A percentile compares a stretch with the other conserved stretches of the same genome.
Conservation (phyloP, 2,797 vertebrate genomes). For the Tadarida brasiliensis region DNA sequence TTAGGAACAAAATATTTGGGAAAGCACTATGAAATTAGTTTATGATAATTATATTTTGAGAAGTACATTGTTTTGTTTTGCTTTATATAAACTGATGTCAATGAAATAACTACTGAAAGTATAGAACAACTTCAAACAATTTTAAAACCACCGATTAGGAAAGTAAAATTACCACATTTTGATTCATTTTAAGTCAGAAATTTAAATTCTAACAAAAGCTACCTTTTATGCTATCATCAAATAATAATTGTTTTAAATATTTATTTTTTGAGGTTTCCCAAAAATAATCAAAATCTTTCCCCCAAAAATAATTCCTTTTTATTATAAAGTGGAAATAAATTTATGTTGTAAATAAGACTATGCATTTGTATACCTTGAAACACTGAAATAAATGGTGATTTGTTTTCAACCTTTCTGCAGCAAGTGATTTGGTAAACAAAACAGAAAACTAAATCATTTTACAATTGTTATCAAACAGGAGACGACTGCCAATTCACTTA, state of each 20-base stretch:
- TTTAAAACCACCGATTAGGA: conserved; percentile 62
- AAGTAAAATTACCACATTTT: conserved; percentile 56
- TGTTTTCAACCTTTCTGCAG: conserved; percentile 59
- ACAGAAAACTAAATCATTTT: conserved; percentile 66
- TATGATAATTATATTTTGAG: conserved; percentile 60
- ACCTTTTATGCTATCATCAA: conserved; percentile 57
- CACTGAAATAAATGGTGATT: conserved; percentile 51
- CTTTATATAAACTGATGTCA: conserved; percentile 50
- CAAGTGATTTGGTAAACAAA: conserved; percentile 63
- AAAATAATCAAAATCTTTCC: conserved; percentile 62
- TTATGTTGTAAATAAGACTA: conserved; percentile 56
- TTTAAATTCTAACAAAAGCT: conserved; percentile 59
- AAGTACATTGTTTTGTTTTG: conserved; percentile 57
- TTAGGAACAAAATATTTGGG: conserved; percentile 39
- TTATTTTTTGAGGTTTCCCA: conserved; percentile 42
- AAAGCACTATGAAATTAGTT: conserved; percentile 67
- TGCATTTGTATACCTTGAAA: conserved; percentile 17
- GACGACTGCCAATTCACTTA: conserved; percentile 53
- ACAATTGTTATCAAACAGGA: conserved; percentile 55
- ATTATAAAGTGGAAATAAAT: conserved; percentile 50
- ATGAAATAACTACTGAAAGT: conserved; percentile 9
- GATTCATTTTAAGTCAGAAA: conserved; percentile 62
- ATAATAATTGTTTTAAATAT: conserved; percentile 55
- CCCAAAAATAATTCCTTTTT: conserved; percentile 49
- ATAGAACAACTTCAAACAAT: conserved; percentile 56